These are phyloP conservation scores for Brenthis hecate DNA, from an alignment of 2,888 invertebrate genomes.

Conservation along the genomic window DNA sequence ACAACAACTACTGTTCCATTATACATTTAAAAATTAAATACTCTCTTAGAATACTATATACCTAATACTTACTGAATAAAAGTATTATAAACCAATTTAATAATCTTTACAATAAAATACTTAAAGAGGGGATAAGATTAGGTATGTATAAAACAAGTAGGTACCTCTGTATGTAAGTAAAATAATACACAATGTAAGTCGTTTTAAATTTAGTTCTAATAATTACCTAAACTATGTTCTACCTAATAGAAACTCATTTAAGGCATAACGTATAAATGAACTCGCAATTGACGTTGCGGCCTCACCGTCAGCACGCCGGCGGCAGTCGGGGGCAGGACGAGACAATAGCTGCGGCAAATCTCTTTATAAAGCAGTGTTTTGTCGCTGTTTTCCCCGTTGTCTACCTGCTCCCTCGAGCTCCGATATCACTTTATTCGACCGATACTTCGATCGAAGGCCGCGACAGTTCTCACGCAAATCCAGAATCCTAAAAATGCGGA, in stretches of 20 bases:
- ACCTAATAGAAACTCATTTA: background rate
- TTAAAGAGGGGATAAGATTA: no score
- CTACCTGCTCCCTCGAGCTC: slow-evolving; percentile 46
- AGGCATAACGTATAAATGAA: slow-evolving; percentile 21
- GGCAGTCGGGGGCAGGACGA: slow-evolving; percentile 23
- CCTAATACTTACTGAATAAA: no score
- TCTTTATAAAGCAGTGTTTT: slow-evolving; percentile 46
- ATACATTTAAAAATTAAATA: background rate
- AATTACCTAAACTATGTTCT: background rate
- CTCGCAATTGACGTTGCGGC: slow-evolving; percentile 20
- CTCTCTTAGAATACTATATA: background rate
- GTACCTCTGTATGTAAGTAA: no score
- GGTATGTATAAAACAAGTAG: no score
- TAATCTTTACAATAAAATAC: no score
- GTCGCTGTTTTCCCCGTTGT: slow-evolving; percentile 58
- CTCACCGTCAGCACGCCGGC: slow-evolving; percentile 1
- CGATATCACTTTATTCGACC: slow-evolving; percentile 51
- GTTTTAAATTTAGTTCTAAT: background rate
- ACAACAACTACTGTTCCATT: background rate
- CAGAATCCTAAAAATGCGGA: slow-evolving; percentile 66
- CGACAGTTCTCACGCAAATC: slow-evolving; percentile 59
- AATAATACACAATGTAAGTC: no score
- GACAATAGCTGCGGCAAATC: slow-evolving; percentile 46
- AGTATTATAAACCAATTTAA: no score
- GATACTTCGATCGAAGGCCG: slow-evolving; percentile 35